Conservation (phyloP, 2,888 invertebrate species). For the Nomada goodeniana region DNA sequence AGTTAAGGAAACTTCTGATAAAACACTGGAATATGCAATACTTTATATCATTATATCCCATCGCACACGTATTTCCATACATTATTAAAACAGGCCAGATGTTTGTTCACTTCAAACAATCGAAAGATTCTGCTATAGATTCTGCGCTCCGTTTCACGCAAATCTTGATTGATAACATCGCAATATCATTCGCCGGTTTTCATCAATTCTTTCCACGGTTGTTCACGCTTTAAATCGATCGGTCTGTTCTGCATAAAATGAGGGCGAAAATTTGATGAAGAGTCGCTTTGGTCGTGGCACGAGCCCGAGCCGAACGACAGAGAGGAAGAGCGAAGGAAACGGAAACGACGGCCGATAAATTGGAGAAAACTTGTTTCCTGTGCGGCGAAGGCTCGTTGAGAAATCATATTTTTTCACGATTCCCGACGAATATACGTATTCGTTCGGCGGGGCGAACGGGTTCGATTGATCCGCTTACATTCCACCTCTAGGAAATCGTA, state of each 20-base stretch:
- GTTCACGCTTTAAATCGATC: neutral
- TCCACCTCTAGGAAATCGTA: neutral
- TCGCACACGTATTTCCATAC: neutral
- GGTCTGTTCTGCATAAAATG: neutral
- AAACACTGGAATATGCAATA: no score
- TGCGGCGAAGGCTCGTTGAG: slow-evolving; percentile 26
- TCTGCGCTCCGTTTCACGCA: neutral
- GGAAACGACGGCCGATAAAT: slow-evolving; percentile 42
- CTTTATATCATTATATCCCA: no score
- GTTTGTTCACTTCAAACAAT: slow-evolving; percentile 20
- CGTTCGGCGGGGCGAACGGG: slow-evolving; percentile 31
- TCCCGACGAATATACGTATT: slow-evolving; percentile 48
- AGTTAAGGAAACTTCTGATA: no score
- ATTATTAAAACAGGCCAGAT: slow-evolving; percentile 23
- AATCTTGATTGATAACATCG: neutral
- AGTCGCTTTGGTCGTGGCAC: neutral
- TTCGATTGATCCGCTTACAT: slow-evolving; percentile 43
- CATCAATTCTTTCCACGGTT: slow-evolving; percentile 4
- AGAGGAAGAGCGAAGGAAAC: neutral
- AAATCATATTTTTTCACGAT: slow-evolving; percentile 52
- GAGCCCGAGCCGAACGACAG: neutral
- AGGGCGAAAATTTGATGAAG: neutral
- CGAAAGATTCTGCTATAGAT: no score
- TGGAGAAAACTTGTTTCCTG: slow-evolving; percentile 57
- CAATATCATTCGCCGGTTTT: neutral